Evolutionary conservation across 2,888 invertebrate genomes (phyloP).

Genomic region (Tetragnatha montana): DNA sequence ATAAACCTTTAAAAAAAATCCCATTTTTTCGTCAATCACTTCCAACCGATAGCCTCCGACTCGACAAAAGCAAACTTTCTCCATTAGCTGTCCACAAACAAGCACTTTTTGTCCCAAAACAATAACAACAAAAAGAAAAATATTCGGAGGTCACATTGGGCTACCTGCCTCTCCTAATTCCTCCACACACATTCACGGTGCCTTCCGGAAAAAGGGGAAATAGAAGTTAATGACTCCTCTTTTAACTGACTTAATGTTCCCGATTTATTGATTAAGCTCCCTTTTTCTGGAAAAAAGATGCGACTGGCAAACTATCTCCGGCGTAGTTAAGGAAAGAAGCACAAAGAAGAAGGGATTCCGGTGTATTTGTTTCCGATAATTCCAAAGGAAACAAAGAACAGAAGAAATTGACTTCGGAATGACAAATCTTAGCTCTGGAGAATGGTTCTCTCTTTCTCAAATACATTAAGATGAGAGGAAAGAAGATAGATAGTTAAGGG

Average conservation of each 20-base stretch:
- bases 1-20: no score
- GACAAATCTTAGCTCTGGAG: constrained; percentile 18
- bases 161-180: neutral
- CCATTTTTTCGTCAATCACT: neutral
- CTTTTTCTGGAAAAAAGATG: neutral
- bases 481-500: constrained; percentile 2
- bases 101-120: neutral
- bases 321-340: neutral
- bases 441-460: constrained; percentile 7
- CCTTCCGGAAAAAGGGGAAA: neutral
- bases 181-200: neutral
- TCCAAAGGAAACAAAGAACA: constrained; percentile 26
- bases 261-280: constrained; percentile 25
- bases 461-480: constrained; percentile 8
- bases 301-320: neutral
- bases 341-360: neutral
- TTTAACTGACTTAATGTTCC: constrained; percentile 32
- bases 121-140: neutral
- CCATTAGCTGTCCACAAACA: neutral
- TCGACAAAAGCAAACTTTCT: neutral
- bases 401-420: constrained; percentile 22
- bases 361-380: constrained; percentile 48
- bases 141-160: neutral
- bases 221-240: constrained; percentile 31
- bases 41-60: neutral